Evolutionary conservation across 2,888 invertebrate genomes (phyloP).

Genomic region (Eupithecia dodoneata): DNA sequence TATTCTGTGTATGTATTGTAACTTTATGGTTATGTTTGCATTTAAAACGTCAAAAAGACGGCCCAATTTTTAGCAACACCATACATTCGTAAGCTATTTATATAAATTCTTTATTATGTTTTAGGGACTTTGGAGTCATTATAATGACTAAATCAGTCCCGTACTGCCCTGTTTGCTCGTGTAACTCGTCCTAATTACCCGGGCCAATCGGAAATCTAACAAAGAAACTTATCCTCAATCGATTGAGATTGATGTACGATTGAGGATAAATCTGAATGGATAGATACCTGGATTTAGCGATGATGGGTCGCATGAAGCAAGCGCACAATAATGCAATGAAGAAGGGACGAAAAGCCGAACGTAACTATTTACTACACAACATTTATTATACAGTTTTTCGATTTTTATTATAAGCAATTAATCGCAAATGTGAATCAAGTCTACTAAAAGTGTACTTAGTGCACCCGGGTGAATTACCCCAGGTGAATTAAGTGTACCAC

Average conservation of each 20-base stretch:
- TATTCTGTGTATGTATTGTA: neutral
- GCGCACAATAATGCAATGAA: constrained; percentile 19
- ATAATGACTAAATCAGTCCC: no score
- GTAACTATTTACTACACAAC: constrained; percentile 18
- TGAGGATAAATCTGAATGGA: neutral
- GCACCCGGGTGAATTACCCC: no score
- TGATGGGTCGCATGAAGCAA: constrained; percentile 11
- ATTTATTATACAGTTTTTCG: constrained; percentile 19
- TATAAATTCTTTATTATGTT: no score
- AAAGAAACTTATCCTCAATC: neutral
- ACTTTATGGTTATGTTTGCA: neutral
- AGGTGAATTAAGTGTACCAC: no score
- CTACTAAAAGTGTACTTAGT: no score
- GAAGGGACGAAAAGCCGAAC: constrained; percentile 26
- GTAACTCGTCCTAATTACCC: constrained; percentile 1
- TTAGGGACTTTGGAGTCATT: no score
- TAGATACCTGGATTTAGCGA: neutral
- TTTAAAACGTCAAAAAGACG: neutral
- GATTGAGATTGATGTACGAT: no score
- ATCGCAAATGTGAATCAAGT: neutral
- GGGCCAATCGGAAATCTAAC: neutral
- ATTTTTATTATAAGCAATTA: constrained; percentile 5
- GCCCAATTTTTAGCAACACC: neutral
- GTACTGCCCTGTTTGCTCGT: neutral
- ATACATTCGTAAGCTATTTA: neutral